These are phyloP conservation scores for Garra rufa DNA, from an alignment of 2,113 vertebrate genomes.

Conservation along the genomic window DNA sequence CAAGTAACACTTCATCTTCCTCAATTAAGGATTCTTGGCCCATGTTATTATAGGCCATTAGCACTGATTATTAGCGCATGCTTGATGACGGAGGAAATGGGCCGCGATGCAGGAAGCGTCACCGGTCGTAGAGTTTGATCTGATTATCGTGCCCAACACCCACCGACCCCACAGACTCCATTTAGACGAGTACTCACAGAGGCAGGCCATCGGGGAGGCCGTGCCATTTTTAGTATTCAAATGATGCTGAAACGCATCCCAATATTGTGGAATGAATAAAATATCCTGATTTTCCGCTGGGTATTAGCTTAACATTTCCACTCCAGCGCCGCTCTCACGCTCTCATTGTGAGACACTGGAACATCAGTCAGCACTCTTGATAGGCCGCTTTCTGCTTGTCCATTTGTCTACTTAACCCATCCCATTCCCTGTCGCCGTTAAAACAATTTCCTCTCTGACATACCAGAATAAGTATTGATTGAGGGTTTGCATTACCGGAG, in stretches of 20 bases:
- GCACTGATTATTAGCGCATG: conserved; percentile 63
- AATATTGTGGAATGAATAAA: conserved; percentile 54
- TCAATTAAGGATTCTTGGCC: conserved; percentile 52
- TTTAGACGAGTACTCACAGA: conserved; percentile 37
- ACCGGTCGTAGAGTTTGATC: conserved; percentile 38
- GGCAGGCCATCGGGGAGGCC: conserved; percentile 38
- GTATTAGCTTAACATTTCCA: conserved; percentile 52
- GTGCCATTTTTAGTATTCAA: conserved; percentile 56
- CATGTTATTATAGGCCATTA: conserved; percentile 68
- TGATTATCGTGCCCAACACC: neutral
- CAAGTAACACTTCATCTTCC: conserved; percentile 53
- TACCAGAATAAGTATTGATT: conserved; percentile 56
- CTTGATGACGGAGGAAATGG: conserved; percentile 53
- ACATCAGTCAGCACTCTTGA: conserved; percentile 46
- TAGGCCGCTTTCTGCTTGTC: conserved; percentile 22
- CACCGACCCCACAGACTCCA: conserved; percentile 13
- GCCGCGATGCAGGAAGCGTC: conserved; percentile 31
- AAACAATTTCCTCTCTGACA: conserved; percentile 60
- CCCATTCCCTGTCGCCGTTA: conserved; percentile 50
- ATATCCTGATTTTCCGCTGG: conserved; percentile 55
- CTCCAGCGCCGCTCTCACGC: conserved; percentile 29
- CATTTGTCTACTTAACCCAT: conserved; percentile 46
- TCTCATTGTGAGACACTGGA: conserved; percentile 44
- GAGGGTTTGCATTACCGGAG: conserved; percentile 57
- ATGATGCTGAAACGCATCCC: conserved; percentile 53